A percentile compares a stretch with the other conserved stretches of the same genome.
phyloP scores from a whole-genome alignment of 2,113 vertebrate genomes.

The Vidua chalybeata region DNA sequence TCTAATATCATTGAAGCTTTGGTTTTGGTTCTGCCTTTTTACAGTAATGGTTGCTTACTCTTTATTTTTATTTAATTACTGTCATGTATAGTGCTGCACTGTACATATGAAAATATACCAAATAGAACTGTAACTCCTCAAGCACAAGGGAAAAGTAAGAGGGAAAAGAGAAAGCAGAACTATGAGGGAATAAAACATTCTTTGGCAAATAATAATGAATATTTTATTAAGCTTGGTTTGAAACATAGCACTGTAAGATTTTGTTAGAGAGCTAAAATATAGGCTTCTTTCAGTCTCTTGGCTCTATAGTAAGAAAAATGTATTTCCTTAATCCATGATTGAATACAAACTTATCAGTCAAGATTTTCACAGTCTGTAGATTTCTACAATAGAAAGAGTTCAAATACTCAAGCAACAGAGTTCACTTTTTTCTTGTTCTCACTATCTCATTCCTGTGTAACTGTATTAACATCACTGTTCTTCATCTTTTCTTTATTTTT shows the following conservation, averaged over 20 bases:
- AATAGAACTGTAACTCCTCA: not conserved
- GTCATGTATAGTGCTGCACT: not conserved
- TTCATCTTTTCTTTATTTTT: not conserved
- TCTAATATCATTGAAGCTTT: not conserved
- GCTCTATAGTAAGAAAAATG: not conserved
- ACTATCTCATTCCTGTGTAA: not conserved
- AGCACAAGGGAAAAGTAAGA: not conserved
- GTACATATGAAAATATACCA: not conserved
- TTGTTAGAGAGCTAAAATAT: not conserved
- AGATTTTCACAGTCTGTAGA: not conserved
- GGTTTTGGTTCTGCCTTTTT: slow-evolving; percentile 3
- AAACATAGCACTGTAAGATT: not conserved
- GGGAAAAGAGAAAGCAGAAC: not conserved
- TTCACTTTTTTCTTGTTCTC: not conserved
- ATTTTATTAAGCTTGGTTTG: slow-evolving; percentile 16
- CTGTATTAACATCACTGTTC: not conserved
- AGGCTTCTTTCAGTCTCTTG: not conserved
- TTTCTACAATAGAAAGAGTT: not conserved
- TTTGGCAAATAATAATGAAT: slow-evolving; percentile 23
- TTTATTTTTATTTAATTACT: slow-evolving; percentile 23
- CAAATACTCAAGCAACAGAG: not conserved
- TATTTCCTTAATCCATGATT: not conserved
- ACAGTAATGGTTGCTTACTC: not conserved
- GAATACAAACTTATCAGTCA: not conserved
- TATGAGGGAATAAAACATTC: not conserved